phyloP scores from a whole-genome alignment of 2,888 invertebrate species.

The Mesochorus sp. region DNA sequence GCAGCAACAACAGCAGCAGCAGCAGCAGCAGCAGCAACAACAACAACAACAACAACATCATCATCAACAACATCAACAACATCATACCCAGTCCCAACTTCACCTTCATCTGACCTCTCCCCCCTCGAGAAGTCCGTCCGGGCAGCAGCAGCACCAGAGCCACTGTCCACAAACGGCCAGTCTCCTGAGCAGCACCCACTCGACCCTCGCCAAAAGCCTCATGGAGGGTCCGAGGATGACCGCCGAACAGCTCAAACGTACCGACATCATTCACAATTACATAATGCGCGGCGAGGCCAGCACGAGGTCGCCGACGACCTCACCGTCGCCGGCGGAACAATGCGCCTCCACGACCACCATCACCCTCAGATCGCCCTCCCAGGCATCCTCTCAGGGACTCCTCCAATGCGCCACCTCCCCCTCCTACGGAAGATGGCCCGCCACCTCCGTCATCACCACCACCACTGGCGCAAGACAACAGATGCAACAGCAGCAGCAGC shows the following conservation, averaged over 20 bases:
- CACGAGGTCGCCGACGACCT: slow-evolving; percentile 76
- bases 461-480: slow-evolving; percentile 82
- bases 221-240: slow-evolving; percentile 98
- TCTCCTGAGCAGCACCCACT: slow-evolving; percentile 92
- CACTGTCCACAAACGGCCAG: slow-evolving; percentile 82
- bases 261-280: slow-evolving; percentile 95
- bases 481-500: slow-evolving; percentile 82
- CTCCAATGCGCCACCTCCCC: slow-evolving; percentile 77
- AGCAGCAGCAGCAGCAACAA: slow-evolving; percentile 67
- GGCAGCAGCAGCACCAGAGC: slow-evolving; percentile 81
- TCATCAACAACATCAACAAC: slow-evolving; percentile 65
- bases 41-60: slow-evolving; percentile 74
- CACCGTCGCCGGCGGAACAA: slow-evolving; percentile 83
- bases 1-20: slow-evolving; percentile 69
- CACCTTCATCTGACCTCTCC: slow-evolving; percentile 83
- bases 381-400: slow-evolving; percentile 74
- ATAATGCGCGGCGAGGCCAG: slow-evolving; percentile 90
- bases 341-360: slow-evolving; percentile 82
- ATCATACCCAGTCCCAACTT: slow-evolving; percentile 82
- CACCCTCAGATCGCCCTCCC: slow-evolving; percentile 78
- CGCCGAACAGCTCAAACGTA: slow-evolving; percentile 95
- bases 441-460: slow-evolving; percentile 86
- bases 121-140: slow-evolving; percentile 83
- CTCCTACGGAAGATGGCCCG: slow-evolving; percentile 78
- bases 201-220: slow-evolving; percentile 93